phyloP scores from a whole-genome alignment of 2,113 vertebrate genomes.

The Colinus virginianus region DNA sequence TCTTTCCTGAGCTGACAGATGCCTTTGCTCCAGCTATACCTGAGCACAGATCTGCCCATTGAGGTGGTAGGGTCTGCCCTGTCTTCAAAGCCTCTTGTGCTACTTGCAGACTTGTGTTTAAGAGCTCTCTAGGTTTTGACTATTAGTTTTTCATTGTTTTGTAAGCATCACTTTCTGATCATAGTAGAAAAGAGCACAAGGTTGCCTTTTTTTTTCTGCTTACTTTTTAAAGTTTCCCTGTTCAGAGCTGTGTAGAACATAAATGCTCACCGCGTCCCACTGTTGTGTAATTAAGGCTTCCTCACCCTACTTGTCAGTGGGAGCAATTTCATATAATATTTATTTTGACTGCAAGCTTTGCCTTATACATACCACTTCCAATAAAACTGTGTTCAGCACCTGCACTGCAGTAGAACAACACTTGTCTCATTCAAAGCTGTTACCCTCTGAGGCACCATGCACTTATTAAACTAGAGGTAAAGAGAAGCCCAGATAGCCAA shows the following conservation, averaged over 20 bases:
- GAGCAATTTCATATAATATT: not conserved
- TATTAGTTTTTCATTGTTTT: not conserved
- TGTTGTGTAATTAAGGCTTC: not conserved
- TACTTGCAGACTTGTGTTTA: not conserved
- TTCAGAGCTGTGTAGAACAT: not conserved
- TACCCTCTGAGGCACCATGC: not conserved
- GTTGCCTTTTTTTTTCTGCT: not conserved
- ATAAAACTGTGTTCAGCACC: not conserved
- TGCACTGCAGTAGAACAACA: not conserved
- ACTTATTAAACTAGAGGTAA: not conserved
- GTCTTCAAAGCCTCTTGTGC: not conserved
- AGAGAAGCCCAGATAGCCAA: not conserved
- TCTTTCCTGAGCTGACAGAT: not conserved
- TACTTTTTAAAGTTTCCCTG: not conserved
- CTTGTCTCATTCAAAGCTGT: not conserved
- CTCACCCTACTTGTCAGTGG: not conserved
- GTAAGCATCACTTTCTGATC: not conserved
- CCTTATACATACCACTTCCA: not conserved
- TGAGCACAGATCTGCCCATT: not conserved
- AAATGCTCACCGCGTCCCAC: not conserved
- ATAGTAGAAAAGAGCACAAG: not conserved
- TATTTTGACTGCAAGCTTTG: not conserved
- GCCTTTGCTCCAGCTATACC: not conserved
- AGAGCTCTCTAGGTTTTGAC: not conserved
- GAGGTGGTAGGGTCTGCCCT: not conserved